A percentile compares a stretch with the other conserved stretches of the same genome.
Evolutionary conservation across 2,888 invertebrate species (phyloP).

Genomic region (Ormyrus rosae): DNA sequence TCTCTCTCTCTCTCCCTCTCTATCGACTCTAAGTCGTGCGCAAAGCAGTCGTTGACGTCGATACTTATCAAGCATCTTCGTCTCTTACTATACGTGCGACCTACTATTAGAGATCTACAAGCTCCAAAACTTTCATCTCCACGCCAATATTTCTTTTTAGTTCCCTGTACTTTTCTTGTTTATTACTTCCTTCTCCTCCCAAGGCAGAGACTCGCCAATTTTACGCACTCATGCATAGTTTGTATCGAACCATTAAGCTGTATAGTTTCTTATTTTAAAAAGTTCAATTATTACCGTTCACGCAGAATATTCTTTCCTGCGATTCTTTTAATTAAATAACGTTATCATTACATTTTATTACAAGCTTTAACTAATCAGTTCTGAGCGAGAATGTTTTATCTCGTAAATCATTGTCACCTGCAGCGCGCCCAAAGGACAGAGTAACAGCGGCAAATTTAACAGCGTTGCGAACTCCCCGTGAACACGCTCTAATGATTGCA

Average conservation of each 20-base stretch:
- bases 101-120: neutral
- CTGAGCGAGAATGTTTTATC: neutral
- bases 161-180: neutral
- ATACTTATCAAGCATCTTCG: neutral
- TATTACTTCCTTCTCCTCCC: neutral
- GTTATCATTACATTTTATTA: no score
- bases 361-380: no score
- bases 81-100: neutral
- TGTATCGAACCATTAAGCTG: no score
- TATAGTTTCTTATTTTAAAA: no score
- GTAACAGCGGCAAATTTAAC: neutral
- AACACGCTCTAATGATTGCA: neutral
- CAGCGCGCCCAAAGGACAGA: neutral
- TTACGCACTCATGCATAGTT: neutral
- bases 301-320: no score
- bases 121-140: constrained; percentile 2
- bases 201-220: neutral
- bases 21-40: neutral
- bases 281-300: no score
- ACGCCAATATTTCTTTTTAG: neutral
- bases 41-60: neutral
- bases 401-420: neutral
- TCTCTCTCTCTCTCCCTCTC: no score
- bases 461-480: neutral
- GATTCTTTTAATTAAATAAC: no score